Evolutionary conservation across 2,113 vertebrate species (phyloP).

Genomic region (Ibidorhyncha struthersii): DNA sequence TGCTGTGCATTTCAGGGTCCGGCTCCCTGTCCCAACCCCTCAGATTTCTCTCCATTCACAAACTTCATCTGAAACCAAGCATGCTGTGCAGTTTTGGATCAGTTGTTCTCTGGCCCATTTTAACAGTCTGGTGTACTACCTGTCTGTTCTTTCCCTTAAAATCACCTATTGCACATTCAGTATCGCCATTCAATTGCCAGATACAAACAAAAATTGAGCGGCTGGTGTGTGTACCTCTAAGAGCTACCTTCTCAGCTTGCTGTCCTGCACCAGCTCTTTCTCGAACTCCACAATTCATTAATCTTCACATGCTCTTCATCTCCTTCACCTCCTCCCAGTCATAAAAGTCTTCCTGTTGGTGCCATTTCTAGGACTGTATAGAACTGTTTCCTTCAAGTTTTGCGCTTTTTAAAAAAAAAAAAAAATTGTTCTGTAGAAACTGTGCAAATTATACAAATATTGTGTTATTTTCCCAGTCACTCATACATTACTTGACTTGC

Average conservation of each 20-base stretch:
- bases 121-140: background rate
- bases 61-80: background rate
- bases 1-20: background rate
- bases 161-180: background rate
- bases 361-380: background rate
- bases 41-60: background rate
- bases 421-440: background rate
- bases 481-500: background rate
- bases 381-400: background rate
- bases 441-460: background rate
- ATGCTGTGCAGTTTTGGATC: background rate
- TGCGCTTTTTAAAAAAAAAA: no score
- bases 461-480: background rate
- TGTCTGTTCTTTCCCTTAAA: background rate
- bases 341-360: background rate
- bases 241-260: background rate
- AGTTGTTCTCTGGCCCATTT: background rate
- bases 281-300: background rate
- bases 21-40: background rate
- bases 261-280: background rate
- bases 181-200: accelerated
- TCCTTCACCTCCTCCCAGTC: background rate
- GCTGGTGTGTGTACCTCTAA: background rate
- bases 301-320: background rate
- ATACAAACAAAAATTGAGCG: background rate